Base-by-base conservation (phyloP, 2,888 invertebrate genomes). In the Dynastes tityus region DNA sequence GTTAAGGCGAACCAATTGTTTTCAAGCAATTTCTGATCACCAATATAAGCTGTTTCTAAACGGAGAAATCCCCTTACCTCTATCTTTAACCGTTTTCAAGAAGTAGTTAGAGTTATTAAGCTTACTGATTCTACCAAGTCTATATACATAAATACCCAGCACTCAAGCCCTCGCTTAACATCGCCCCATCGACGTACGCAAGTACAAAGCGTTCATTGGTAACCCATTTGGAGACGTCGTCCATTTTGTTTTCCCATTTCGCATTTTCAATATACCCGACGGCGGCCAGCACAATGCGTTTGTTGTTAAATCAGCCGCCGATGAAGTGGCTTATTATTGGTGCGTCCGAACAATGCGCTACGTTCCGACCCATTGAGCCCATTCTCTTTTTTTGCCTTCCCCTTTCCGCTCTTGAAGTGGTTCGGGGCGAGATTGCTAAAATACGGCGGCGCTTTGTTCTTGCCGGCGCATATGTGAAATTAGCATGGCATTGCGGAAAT, bases 321-420 rank as follows among this genome's bases (percentile, higher is more conserved):
- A 78, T 81, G 78, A 78, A 79, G 79, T 78, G 76, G 75, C 77
- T 70, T 81, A 77, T 81, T 78, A 78, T 78, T 76, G 51, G 76
- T 71, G 67, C 68, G 58, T 4, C n/a, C 67, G 37, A 55, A 78
- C 75, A 78, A 78, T 78, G 58, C 51, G 37, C 27, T 74, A 49
- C 75, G 32, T 78, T 78, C 67, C 73, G 64, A 32, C 45, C 71
- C 49, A 78, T 78, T 74, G 78, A 67, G 74, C 40, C 49, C 74
- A 67, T 78, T 78, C 74, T 37, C 32, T 0, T 74, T 78, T 58
- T 37, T 0, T 9, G 45, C 27, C 4, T n/a, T 13, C 67, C 73
- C 63, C 49, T 13, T 70, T 49, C 13, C 63, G 32, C 51, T 58
- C 37, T 22, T 67, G 22, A 8, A 51, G 37, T 22, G 55, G 22